phyloP scores from a whole-genome alignment of 1,140 invertebrate species.

The Ericerus pela region DNA sequence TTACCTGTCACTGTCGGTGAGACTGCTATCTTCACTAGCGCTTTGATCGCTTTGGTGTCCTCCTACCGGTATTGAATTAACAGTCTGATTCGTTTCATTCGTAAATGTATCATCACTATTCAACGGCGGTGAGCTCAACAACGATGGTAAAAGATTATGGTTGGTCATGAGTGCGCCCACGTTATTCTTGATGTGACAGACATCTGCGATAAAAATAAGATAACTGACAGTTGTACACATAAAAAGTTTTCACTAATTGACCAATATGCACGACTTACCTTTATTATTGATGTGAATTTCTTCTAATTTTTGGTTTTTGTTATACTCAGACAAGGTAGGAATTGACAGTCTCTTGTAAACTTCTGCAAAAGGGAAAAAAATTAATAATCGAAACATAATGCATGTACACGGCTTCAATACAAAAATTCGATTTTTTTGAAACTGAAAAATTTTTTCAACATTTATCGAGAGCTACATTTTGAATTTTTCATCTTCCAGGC shows the following conservation, averaged over 20 bases:
- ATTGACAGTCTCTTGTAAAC: neutral
- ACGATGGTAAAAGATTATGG: neutral
- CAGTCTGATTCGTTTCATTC: slow-evolving; percentile 1
- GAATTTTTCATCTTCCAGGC: too few relatives aligned
- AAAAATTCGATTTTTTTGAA: too few relatives aligned
- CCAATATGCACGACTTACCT: too few relatives aligned
- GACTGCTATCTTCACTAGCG: slow-evolving; percentile 60
- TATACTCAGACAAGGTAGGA: slow-evolving; percentile 1
- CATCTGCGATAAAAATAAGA: neutral
- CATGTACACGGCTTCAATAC: too few relatives aligned
- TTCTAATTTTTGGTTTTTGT: neutral
- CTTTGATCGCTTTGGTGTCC: slow-evolving; percentile 37
- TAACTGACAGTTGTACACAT: too few relatives aligned
- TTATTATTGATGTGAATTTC: neutral
- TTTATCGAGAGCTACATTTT: too few relatives aligned
- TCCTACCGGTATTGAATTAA: neutral
- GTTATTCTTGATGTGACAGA: neutral
- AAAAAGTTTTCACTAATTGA: too few relatives aligned
- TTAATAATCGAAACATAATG: too few relatives aligned
- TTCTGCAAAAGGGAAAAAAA: neutral
- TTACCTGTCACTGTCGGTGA: slow-evolving; percentile 53
- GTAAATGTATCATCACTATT: slow-evolving; percentile 2
- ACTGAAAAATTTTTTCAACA: too few relatives aligned
- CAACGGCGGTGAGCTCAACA: neutral
- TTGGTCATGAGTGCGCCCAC: neutral